Conservation (phyloP, 2,797 vertebrate species). For the Prunella strophiata region DNA sequence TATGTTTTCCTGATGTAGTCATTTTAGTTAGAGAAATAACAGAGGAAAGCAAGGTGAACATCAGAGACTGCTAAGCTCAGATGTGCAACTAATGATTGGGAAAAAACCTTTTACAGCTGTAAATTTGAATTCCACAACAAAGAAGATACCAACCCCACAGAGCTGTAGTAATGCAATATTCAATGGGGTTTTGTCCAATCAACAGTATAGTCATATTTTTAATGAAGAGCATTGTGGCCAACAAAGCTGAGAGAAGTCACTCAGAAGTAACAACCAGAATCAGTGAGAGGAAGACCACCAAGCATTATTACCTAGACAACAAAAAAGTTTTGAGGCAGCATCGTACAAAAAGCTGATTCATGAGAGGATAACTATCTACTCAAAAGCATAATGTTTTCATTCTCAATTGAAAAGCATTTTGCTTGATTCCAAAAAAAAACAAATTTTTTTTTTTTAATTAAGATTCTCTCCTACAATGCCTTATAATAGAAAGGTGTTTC, state of each 20-base stretch:
- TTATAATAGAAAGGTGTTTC: background rate
- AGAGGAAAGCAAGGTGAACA: background rate
- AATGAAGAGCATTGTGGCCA: background rate
- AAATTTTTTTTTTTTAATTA: background rate
- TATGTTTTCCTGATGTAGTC: background rate
- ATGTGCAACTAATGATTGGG: background rate
- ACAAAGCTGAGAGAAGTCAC: background rate
- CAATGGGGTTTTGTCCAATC: background rate
- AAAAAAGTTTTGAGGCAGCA: slow-evolving; percentile 3
- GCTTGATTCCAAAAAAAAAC: background rate
- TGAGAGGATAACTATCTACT: background rate
- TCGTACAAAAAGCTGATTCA: background rate
- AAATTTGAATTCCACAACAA: background rate
- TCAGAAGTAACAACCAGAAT: background rate
- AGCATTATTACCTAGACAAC: background rate
- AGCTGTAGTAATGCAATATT: background rate
- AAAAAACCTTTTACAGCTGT: background rate
- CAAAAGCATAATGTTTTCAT: background rate
- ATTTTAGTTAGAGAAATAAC: background rate
- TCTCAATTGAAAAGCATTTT: background rate
- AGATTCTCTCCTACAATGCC: background rate
- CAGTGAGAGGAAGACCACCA: background rate
- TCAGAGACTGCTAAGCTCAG: background rate
- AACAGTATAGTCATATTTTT: background rate
- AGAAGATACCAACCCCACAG: background rate